Evolutionary conservation across 92 coral and sea anemone species (phyloP).

Genomic region (Montipora capitata): DNA sequence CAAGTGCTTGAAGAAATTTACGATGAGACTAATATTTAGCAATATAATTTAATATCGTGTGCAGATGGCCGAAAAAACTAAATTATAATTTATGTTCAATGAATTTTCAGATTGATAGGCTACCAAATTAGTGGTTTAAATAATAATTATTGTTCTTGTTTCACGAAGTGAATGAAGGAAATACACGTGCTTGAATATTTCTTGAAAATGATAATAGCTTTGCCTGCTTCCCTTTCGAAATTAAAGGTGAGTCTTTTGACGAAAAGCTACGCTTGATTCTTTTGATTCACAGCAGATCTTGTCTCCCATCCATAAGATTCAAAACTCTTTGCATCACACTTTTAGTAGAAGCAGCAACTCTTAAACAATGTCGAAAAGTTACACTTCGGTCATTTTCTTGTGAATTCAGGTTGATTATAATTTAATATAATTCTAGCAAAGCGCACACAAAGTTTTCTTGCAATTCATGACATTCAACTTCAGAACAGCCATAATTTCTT

Average conservation of each 20-base stretch:
- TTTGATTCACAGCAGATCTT: too few species aligned
- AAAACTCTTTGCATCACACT: too few species aligned
- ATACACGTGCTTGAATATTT: background rate
- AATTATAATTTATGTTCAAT: slow-evolving; percentile 22
- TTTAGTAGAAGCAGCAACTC: background rate
- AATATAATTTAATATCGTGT: slow-evolving; percentile 20
- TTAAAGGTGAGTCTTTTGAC: background rate
- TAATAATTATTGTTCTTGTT: background rate
- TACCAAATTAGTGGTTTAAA: background rate
- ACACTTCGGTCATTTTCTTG: slow-evolving; percentile 7
- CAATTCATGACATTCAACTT: slow-evolving; percentile 38
- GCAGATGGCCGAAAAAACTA: background rate
- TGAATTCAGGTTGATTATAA: slow-evolving; percentile 26
- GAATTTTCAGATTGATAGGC: background rate
- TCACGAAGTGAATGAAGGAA: background rate
- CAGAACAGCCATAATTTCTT: background rate
- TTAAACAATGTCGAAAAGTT: background rate
- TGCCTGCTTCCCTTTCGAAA: background rate
- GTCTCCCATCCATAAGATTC: too few species aligned
- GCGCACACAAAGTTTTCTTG: slow-evolving; percentile 30
- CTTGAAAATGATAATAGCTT: slow-evolving; percentile 4
- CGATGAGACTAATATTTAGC: slow-evolving; percentile 9
- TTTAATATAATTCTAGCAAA: slow-evolving; percentile 35
- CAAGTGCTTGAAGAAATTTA: slow-evolving; percentile 5
- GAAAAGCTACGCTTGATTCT: too few species aligned